These are phyloP conservation scores for Conus ventricosus DNA, from an alignment of 1,140 invertebrate species.

Conservation along the genomic window DNA sequence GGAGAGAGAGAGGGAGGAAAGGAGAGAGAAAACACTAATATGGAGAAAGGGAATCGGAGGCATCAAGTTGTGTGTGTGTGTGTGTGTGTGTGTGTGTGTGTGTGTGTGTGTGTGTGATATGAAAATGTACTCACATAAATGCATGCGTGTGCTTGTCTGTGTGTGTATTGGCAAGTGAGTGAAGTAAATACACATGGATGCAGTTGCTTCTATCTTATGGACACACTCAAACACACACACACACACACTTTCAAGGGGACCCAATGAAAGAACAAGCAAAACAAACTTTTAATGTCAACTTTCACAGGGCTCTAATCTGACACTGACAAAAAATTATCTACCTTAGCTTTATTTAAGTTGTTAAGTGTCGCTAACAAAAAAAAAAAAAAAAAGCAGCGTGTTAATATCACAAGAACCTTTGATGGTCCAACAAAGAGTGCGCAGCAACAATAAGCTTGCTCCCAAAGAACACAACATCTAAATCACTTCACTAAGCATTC, in stretches of 20 bases:
- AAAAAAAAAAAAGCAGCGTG: neutral
- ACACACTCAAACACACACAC: neutral
- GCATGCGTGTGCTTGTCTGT: too few relatives aligned
- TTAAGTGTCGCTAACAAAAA: too few relatives aligned
- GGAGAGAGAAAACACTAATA: too few relatives aligned
- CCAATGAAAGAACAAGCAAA: neutral
- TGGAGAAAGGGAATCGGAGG: too few relatives aligned
- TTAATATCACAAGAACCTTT: constrained; percentile 11
- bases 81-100: too few relatives aligned
- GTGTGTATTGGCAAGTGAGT: neutral
- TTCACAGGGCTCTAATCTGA: neutral
- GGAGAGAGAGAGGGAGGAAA: too few relatives aligned
- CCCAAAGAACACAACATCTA: neutral
- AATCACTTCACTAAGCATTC: neutral
- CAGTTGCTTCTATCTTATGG: too few relatives aligned
- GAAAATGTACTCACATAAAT: too few relatives aligned
- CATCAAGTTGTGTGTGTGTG: too few relatives aligned
- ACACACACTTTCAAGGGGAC: neutral
- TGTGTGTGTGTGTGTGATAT: too few relatives aligned
- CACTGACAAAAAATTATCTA: too few relatives aligned
- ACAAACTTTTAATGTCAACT: neutral
- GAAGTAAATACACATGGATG: neutral
- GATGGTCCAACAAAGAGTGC: constrained; percentile 3
- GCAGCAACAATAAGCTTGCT: neutral
- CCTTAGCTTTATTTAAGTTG: neutral